Conservation (phyloP, 1,140 invertebrate species). For the Hypothenemus hampei region DNA sequence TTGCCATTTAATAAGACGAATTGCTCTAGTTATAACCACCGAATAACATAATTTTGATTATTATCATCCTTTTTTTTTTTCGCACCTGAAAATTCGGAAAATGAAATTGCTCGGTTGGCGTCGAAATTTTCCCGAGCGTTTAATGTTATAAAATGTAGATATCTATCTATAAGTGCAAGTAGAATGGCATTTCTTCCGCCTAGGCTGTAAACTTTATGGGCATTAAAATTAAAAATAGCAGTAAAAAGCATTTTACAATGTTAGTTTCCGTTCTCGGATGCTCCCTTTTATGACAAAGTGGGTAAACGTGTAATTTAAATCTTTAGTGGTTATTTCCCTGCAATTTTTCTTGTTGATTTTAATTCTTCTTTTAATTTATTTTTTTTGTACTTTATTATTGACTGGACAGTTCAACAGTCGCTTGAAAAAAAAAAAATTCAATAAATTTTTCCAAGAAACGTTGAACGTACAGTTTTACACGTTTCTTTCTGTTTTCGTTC, state of each 20-base stretch:
- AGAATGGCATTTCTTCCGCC: neutral
- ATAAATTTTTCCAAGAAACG: too few relatives aligned
- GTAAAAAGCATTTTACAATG: slow-evolving; percentile 15
- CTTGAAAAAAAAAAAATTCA: too few relatives aligned
- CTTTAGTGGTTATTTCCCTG: slow-evolving; percentile 4
- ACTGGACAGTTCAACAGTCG: too few relatives aligned
- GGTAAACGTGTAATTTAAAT: slow-evolving; percentile 6
- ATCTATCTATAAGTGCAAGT: slow-evolving; percentile 1
- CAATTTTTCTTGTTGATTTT: slow-evolving; percentile 5
- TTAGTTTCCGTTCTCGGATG: slow-evolving; percentile 7
- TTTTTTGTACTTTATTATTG: too few relatives aligned
- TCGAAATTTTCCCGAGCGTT: too few relatives aligned
- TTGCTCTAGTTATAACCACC: slow-evolving; percentile 11
- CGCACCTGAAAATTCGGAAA: neutral
- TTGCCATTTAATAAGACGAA: slow-evolving; percentile 17
- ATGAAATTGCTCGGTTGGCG: slow-evolving; percentile 1
- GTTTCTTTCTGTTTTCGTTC: too few relatives aligned
- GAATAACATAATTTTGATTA: slow-evolving; percentile 9
- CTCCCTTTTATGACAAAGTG: slow-evolving; percentile 10
- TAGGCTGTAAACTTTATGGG: slow-evolving; percentile 4
- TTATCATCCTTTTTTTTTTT: neutral
- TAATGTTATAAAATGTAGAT: too few relatives aligned
- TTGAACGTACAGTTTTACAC: too few relatives aligned
- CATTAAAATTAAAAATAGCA: slow-evolving; percentile 13
- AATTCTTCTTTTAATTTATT: neutral